Conservation (phyloP, 2,797 vertebrate species). For the Cottoperca gobio region DNA sequence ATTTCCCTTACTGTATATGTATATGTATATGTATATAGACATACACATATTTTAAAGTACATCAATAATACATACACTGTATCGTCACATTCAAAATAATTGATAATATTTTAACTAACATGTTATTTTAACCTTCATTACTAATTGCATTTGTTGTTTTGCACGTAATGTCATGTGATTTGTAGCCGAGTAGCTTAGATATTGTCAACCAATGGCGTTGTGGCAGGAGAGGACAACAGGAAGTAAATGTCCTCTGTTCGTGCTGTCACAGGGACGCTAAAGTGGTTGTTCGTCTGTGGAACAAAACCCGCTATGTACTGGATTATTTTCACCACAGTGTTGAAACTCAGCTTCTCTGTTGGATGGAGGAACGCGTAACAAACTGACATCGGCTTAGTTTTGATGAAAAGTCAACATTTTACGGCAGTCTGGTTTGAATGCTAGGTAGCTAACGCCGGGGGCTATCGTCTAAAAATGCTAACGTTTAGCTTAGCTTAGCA, state of each 20-base stretch:
- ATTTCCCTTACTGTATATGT: no score
- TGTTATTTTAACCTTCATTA: no score
- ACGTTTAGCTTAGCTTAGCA: slow-evolving; percentile 32
- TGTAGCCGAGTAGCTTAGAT: no score
- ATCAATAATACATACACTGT: no score
- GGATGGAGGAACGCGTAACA: background rate
- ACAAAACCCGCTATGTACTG: background rate
- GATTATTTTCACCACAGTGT: background rate
- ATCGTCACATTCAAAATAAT: no score
- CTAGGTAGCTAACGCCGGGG: slow-evolving; percentile 37
- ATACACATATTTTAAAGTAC: no score
- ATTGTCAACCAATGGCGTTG: slow-evolving; percentile 69
- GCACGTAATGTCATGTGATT: no score
- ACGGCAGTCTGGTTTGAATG: background rate
- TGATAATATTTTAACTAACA: no score
- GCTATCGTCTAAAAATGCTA: slow-evolving; percentile 29
- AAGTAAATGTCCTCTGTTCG: slow-evolving; percentile 57
- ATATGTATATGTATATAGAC: no score
- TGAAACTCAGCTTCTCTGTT: background rate
- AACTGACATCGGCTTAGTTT: background rate
- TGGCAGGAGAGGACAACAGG: slow-evolving; percentile 70
- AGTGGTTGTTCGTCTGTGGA: background rate
- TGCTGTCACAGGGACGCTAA: slow-evolving; percentile 31
- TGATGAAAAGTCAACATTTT: background rate
- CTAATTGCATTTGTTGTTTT: no score